A percentile compares a stretch with the other conserved stretches of the same genome.
Conservation (phyloP, 2,113 vertebrate genomes). For the Tenrec ecaudatus region DNA sequence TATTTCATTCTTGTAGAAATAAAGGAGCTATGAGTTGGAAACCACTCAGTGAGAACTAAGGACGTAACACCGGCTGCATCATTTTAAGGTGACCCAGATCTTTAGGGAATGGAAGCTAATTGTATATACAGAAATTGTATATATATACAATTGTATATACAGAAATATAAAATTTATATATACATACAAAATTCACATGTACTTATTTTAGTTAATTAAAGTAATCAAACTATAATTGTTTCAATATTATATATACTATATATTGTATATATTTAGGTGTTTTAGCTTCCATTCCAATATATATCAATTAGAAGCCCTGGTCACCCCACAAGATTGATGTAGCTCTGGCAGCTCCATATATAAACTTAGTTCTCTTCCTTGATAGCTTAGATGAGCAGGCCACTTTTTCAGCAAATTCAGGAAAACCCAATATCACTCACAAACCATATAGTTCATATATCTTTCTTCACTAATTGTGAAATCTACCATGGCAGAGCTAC, state of each 20-base stretch:
- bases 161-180: too few relatives aligned
- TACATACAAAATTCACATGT: too few relatives aligned
- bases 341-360: background rate
- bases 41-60: background rate
- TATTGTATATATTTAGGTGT: too few relatives aligned
- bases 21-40: background rate
- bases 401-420: conserved; percentile 43
- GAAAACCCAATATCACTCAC: conserved; percentile 58
- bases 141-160: too few relatives aligned
- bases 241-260: too few relatives aligned
- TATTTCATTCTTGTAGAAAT: too few relatives aligned
- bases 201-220: too few relatives aligned
- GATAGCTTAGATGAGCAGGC: background rate
- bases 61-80: background rate
- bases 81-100: conserved; percentile 1
- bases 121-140: too few relatives aligned
- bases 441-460: background rate
- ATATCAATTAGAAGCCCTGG: too few relatives aligned
- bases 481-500: conserved; percentile 57
- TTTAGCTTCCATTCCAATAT: too few relatives aligned
- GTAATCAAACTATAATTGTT: too few relatives aligned
- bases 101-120: too few relatives aligned
- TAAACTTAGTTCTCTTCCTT: conserved; percentile 32
- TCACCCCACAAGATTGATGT: background rate
- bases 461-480: conserved; percentile 46